Conservation (phyloP, 2,797 vertebrate genomes). For the Halcyon chelicuti region DNA sequence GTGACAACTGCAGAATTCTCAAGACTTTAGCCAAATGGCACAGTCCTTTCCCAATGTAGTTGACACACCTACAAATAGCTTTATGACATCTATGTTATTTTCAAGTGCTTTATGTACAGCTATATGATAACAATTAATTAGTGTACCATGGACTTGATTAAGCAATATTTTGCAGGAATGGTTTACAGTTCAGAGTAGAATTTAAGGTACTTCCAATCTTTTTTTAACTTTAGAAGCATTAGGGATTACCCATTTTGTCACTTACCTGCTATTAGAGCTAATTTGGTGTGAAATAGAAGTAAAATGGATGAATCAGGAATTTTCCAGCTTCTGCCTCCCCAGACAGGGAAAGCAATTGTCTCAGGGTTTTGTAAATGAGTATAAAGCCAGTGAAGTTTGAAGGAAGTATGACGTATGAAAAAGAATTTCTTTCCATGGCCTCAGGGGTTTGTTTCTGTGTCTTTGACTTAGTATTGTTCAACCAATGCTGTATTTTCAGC, state of each 20-base stretch:
- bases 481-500: neutral
- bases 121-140: neutral
- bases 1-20: neutral
- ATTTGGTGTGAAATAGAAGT: neutral
- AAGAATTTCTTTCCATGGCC: neutral
- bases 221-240: neutral
- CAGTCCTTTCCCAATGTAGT: neutral
- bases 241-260: neutral
- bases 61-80: neutral
- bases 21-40: neutral
- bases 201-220: fast-evolving
- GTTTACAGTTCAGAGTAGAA: neutral
- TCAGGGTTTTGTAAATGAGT: neutral
- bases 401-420: neutral
- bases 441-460: neutral
- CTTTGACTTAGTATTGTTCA: neutral
- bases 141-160: neutral
- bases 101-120: neutral
- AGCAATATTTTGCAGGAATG: neutral
- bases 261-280: neutral
- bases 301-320: neutral
- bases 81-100: neutral
- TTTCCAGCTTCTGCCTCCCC: neutral
- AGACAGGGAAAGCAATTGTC: neutral
- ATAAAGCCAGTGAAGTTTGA: neutral